Evolutionary conservation across 2,797 vertebrate genomes (phyloP), one percentile per base, ranked within the genome.

Genomic region (Octomys mimax): DNA sequence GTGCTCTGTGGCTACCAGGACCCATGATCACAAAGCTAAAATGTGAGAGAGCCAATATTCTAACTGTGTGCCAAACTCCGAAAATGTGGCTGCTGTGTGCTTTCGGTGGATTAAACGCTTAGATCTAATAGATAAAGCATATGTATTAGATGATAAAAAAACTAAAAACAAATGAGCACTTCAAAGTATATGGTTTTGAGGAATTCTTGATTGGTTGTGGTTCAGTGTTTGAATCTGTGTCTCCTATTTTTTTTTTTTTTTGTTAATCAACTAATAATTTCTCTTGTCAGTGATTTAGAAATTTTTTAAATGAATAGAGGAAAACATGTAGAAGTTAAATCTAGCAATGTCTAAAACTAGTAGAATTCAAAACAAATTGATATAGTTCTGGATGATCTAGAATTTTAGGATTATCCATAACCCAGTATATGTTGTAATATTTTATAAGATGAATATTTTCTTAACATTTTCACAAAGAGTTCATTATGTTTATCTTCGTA

Each of bases 261-360:
- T 87, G 70, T 81, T 92, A 95, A 93, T 75, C 85, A 91, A 28
- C 68, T 81, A 26, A 42, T 66, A 79, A 36, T 22, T 49, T 39
- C 75, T 84, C 93, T 46, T 90, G 5, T 94, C 84, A 78, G 33
- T 81, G 66, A 54, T 62, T 62, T 84, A 92, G 42, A 79, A 95
- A 39, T 54, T 85, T 86, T 92, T 39, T 42, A 96, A 91, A 82
- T 82, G 86, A 86, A 79, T 39, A 92, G 39, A 94, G 22, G 82
- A 94, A 68, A 90, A 8, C 46, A 84, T 75, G 96, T 94, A 87
- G 61, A 95, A 83, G 31, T 81, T 89, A 95, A 93, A 73, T 84
- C 81, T 13, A 92, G 19, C 71, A 77, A 0, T 84, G 31, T 79
- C 28, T 92, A 94, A 96, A 96, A 84, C 57, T 78, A 93, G 70